Evolutionary conservation across 2,113 vertebrate species (phyloP), one percentile per base, ranked within the genome.

Genomic region (Rhinopomastus cyanomelas): DNA sequence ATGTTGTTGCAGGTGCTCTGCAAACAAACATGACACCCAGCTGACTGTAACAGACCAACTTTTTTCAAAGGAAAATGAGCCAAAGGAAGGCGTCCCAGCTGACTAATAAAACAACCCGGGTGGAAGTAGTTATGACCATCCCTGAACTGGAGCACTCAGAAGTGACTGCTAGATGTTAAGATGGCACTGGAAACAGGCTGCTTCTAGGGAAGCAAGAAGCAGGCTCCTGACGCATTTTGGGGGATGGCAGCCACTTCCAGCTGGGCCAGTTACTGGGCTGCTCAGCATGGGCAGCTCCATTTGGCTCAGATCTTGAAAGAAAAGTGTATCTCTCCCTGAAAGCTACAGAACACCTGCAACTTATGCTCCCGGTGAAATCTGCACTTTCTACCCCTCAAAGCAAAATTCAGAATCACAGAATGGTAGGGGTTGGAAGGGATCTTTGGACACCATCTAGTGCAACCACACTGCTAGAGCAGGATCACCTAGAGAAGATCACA

Each of bases 1-100:
- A 71, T 93, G 78, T 36, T 96, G 81, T 85, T 92, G 95, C 73
- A 95, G 86, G 93, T 96, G 93, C 64, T 94, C 64, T 96, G 82
- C 85, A 88, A 92, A 76, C 87, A 91, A 97, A 95, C 83, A 91
- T 46, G 84, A 91, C 1, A 0, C 48, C 86, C 65, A 74, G 55
- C 65, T 89, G 83, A 93, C 21, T 52, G 66, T 90, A 90, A 88
- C 85, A 90, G 85, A 67, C 16, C 3, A 72, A 27, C 68, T 86
- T 73, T 49, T 81, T 84, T 34, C 27, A 90, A 89, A 95, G 91
- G 78, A 81, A 89, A 80, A 91, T 20, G 21, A 49, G 75, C 48
- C 49, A 46, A 93, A 84, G 65, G 53, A 94, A 90, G 56, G 74
- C 78, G 51, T 74, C 81, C 83, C 89, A 88, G 65, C 66, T 84